Percentiles rank a stretch among this genome's conserved stretches.
phyloP scores from a whole-genome alignment of 2,888 invertebrate species.

The Automeris io region DNA sequence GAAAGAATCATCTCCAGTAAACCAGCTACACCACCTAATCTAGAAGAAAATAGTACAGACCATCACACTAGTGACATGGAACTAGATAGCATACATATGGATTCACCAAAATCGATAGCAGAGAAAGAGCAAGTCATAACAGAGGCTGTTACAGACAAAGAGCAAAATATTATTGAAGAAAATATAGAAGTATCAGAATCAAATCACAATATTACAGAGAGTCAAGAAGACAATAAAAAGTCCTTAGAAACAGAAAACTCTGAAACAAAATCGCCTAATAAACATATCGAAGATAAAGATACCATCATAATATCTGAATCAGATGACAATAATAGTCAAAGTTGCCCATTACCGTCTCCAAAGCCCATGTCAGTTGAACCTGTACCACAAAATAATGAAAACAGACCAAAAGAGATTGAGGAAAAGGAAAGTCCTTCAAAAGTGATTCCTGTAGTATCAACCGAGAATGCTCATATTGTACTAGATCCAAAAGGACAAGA shows the following conservation, averaged over 20 bases:
- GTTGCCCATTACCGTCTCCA: conserved; percentile 67
- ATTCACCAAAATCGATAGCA: conserved; percentile 60
- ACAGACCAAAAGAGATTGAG: conserved; percentile 52
- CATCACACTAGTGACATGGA: conserved; percentile 73
- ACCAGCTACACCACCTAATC: conserved; percentile 46
- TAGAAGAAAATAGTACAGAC: conserved; percentile 65
- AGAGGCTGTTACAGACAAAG: conserved; percentile 42
- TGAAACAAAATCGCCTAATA: conserved; percentile 45
- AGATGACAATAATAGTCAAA: conserved; percentile 69
- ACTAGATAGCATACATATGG: conserved; percentile 68
- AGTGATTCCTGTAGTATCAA: conserved; percentile 60
- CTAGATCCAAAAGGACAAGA: conserved; percentile 57
- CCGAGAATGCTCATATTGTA: conserved; percentile 64
- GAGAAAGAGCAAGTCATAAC: conserved; percentile 61
- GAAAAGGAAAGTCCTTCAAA: conserved; percentile 62
- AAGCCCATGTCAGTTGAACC: conserved; percentile 47
- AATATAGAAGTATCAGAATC: conserved; percentile 23
- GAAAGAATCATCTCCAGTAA: conserved; percentile 58
- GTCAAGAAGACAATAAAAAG: conserved; percentile 35
- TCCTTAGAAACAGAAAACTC: conserved; percentile 40
- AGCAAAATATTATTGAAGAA: conserved; percentile 29
- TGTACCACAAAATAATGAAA: conserved; percentile 39
- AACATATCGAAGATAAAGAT: conserved; percentile 59
- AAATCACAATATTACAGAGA: conserved; percentile 26
- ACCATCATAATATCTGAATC: conserved; percentile 69